Conservation (phyloP, 2,888 invertebrate genomes). For the Eupithecia dodoneata region DNA sequence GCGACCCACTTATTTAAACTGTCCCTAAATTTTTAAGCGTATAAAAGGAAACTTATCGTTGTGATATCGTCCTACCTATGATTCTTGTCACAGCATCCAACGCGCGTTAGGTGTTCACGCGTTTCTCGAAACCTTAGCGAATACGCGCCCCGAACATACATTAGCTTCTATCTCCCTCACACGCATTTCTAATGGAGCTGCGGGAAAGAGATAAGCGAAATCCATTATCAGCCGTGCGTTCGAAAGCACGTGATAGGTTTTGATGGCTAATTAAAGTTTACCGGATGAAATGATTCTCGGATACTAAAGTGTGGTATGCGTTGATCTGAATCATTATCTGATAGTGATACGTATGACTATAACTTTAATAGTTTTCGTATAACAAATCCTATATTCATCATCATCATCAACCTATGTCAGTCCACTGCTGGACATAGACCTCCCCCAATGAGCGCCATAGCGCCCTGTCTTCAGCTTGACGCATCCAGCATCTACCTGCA, state of each 20-base stretch:
- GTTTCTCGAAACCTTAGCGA: not conserved
- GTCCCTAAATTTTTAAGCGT: too few relatives aligned
- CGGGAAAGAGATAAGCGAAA: constrained; percentile 17
- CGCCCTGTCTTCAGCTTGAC: too few relatives aligned
- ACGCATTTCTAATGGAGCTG: constrained; percentile 11
- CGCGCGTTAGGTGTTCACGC: not conserved
- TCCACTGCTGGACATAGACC: too few relatives aligned
- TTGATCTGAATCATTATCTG: not conserved
- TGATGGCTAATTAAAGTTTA: constrained; percentile 5
- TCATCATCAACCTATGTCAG: too few relatives aligned
- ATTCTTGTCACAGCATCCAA: too few relatives aligned
- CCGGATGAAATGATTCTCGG: not conserved
- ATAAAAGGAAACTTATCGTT: too few relatives aligned
- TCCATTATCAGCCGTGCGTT: constrained; percentile 11
- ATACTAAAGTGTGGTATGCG: not conserved
- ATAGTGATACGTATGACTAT: not conserved
- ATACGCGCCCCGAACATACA: constrained; percentile 26
- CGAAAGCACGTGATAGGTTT: constrained; percentile 6
- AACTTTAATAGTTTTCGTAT: too few relatives aligned
- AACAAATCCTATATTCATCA: too few relatives aligned
- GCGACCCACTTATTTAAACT: too few relatives aligned
- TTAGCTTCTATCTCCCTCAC: constrained; percentile 35
- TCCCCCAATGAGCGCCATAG: too few relatives aligned
- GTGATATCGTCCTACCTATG: too few relatives aligned
- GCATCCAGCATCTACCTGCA: too few relatives aligned